Conservation (phyloP, 1,140 invertebrate species). For the Lordiphosa collinella region DNA sequence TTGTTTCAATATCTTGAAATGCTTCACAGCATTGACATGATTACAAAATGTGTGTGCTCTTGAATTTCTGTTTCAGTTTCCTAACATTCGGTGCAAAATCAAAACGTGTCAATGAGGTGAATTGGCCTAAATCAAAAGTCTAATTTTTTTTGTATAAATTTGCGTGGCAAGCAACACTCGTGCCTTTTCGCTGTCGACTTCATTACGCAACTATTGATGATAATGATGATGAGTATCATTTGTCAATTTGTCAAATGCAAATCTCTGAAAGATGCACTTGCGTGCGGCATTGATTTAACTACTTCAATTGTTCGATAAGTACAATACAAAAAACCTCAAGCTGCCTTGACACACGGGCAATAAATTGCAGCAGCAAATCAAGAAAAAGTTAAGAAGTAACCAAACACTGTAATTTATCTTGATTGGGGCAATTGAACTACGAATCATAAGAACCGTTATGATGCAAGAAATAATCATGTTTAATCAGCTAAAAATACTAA, state of each 20-base stretch:
- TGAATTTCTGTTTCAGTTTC: too few relatives aligned
- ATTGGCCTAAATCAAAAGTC: too few relatives aligned
- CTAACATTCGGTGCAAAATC: too few relatives aligned
- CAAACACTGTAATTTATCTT: too few relatives aligned
- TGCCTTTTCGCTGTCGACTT: background rate
- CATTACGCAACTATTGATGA: slow-evolving; percentile 27
- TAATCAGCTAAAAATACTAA: slow-evolving; percentile 14
- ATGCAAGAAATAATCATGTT: slow-evolving; percentile 20
- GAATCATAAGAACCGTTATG: slow-evolving; percentile 8
- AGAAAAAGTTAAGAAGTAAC: too few relatives aligned
- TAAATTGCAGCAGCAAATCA: too few relatives aligned
- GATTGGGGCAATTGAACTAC: background rate
- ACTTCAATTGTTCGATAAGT: slow-evolving; percentile 26
- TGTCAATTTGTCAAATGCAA: slow-evolving; percentile 36
- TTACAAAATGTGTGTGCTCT: too few relatives aligned
- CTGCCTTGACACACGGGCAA: slow-evolving; percentile 39
- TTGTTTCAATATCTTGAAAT: too few relatives aligned
- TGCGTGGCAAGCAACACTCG: slow-evolving; percentile 14
- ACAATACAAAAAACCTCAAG: slow-evolving; percentile 12
- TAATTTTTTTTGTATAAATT: too few relatives aligned
- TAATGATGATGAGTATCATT: slow-evolving; percentile 24
- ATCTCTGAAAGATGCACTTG: slow-evolving; percentile 31
- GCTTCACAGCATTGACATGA: too few relatives aligned
- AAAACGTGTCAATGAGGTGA: too few relatives aligned
- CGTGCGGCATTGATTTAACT: slow-evolving; percentile 22